Evolutionary conservation across 2,888 invertebrate species (phyloP).

Genomic region (Mythimna vitellina): DNA sequence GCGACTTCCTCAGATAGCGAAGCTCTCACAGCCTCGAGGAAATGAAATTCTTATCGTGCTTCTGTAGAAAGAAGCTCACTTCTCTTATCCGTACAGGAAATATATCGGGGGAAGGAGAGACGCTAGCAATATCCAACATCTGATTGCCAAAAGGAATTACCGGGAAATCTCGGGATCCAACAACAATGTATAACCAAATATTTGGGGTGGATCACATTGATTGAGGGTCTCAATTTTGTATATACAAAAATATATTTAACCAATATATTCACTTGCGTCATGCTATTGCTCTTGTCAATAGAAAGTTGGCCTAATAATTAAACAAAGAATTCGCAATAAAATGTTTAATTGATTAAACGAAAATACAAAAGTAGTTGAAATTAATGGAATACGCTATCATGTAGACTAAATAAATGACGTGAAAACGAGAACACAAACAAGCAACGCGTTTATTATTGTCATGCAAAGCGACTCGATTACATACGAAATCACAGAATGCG

Average conservation of each 20-base stretch:
- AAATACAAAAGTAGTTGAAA: constrained; percentile 34
- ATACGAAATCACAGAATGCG: constrained; percentile 81
- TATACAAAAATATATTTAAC: constrained; percentile 2
- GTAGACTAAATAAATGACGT: constrained; percentile 59
- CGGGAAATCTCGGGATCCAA: constrained; percentile 75
- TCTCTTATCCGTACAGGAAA: constrained; percentile 88
- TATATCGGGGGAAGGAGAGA: constrained; percentile 82
- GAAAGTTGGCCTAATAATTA: constrained; percentile 26
- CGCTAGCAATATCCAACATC: constrained; percentile 83
- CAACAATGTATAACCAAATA: constrained; percentile 75
- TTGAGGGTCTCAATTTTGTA: constrained; percentile 25
- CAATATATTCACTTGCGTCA: constrained; percentile 22
- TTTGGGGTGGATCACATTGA: constrained; percentile 64
- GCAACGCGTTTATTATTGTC: constrained; percentile 70
- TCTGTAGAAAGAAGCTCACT: constrained; percentile 85
- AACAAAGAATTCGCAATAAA: constrained; percentile 14
- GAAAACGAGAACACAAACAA: constrained; percentile 57
- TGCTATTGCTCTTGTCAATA: constrained; percentile 1
- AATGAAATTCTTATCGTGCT: constrained; percentile 91
- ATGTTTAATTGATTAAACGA: constrained; percentile 39
- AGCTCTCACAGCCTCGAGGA: constrained; percentile 86
- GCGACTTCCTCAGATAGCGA: constrained; percentile 88
- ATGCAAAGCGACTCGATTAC: constrained; percentile 79
- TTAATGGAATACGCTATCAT: constrained; percentile 44
- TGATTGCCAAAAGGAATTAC: constrained; percentile 85